phyloP scores from a whole-genome alignment of 2,797 vertebrate genomes.

The Tenualosa thibaudeaui region DNA sequence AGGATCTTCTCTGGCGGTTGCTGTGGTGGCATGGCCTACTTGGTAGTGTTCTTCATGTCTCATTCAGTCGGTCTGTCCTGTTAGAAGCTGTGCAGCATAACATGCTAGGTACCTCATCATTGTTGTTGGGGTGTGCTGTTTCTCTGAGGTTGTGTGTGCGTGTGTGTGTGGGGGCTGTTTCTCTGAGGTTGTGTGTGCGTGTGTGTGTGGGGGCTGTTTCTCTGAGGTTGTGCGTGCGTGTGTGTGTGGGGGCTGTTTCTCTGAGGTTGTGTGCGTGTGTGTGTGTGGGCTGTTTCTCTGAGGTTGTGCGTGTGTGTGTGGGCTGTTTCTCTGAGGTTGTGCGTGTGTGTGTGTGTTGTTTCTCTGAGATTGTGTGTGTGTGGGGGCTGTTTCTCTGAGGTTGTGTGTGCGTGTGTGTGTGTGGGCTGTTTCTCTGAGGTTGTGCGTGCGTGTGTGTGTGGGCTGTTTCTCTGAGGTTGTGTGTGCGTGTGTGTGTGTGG shows the following conservation, averaged over 20 bases:
- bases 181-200: neutral
- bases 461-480: neutral
- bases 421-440: too few species aligned
- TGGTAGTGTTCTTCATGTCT: neutral
- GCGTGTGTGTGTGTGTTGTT: neutral
- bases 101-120: too few species aligned
- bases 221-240: neutral
- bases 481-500: conserved; percentile 5
- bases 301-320: neutral
- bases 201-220: too few species aligned
- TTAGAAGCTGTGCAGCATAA: neutral
- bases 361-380: neutral
- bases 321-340: too few species aligned
- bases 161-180: too few species aligned
- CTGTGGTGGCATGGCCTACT: neutral
- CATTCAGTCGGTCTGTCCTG: neutral
- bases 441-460: neutral
- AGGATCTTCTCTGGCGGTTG: neutral
- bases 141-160: neutral
- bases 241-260: too few species aligned
- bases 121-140: neutral
- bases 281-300: neutral
- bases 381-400: too few species aligned
- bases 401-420: neutral
- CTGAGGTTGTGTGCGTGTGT: neutral